These are phyloP conservation scores for Apis laboriosa DNA, from an alignment of 1,140 invertebrate genomes.

Conservation along the genomic window DNA sequence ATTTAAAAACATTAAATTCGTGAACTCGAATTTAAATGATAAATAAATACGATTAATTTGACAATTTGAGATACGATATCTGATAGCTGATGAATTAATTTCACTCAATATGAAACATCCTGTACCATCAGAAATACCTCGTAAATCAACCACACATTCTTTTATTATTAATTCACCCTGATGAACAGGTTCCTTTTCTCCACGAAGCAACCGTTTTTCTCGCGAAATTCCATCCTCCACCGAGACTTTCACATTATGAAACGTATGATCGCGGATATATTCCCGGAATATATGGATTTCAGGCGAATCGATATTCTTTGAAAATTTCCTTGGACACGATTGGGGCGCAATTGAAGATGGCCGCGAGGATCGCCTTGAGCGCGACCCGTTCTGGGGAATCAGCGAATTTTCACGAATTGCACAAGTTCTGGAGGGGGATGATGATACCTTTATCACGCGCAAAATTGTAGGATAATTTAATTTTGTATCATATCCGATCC, in stretches of 20 bases:
- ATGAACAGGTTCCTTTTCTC: not conserved
- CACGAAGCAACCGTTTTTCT: not conserved
- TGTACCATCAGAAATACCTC: too few relatives aligned
- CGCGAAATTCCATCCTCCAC: slow-evolving; percentile 3
- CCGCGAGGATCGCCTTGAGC: too few relatives aligned
- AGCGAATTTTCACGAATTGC: slow-evolving; percentile 11
- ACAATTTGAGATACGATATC: too few relatives aligned
- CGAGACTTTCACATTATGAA: slow-evolving; percentile 2
- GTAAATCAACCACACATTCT: not conserved
- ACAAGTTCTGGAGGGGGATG: not conserved
- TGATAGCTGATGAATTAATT: too few relatives aligned
- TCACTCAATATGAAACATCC: too few relatives aligned
- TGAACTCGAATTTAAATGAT: too few relatives aligned
- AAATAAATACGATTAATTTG: too few relatives aligned
- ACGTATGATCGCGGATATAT: not conserved
- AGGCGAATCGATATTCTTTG: not conserved
- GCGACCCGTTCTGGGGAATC: slow-evolving; percentile 14
- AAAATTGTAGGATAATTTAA: slow-evolving; percentile 21
- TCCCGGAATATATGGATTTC: not conserved
- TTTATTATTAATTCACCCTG: slow-evolving; percentile 29
- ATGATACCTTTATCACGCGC: slow-evolving; percentile 14
- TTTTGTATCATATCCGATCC: not conserved
- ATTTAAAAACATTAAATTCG: too few relatives aligned
- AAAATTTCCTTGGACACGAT: not conserved
- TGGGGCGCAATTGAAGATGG: too few relatives aligned